phyloP scores from a whole-genome alignment of 2,888 invertebrate genomes.

The Acrocyrtus sp. region DNA sequence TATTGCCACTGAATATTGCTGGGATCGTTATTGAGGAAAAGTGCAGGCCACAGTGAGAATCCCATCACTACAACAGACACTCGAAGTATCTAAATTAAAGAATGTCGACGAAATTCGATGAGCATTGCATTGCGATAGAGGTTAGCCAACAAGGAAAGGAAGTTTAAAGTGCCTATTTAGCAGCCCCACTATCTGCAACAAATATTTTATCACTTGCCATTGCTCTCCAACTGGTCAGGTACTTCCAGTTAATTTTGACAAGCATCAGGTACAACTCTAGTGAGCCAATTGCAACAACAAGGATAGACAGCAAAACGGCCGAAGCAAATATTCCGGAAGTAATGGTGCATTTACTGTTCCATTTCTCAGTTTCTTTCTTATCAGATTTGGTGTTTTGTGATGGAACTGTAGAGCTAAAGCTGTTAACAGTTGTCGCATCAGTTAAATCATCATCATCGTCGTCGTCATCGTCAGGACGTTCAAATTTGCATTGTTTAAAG shows the following conservation, averaged over 20 bases:
- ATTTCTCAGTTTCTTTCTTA: background rate
- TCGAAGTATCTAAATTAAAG: conserved; percentile 30
- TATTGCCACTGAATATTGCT: conserved; percentile 49
- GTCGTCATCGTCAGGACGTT: background rate
- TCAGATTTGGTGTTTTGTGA: background rate
- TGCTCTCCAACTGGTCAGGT: conserved; percentile 44
- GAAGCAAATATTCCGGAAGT: conserved; percentile 17
- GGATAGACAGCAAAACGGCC: background rate
- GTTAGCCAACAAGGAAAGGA: background rate
- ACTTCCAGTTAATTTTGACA: conserved; percentile 22
- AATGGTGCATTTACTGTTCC: conserved; percentile 28
- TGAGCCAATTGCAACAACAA: conserved; percentile 24
- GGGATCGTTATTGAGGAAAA: conserved; percentile 26
- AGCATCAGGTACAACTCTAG: conserved; percentile 41
- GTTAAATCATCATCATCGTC: background rate
- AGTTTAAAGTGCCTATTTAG: background rate
- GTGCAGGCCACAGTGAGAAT: conserved; percentile 48
- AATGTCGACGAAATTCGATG: background rate
- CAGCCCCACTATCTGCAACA: background rate
- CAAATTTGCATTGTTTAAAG: conserved; percentile 39
- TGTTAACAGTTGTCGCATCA: background rate
- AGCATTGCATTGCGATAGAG: no score
- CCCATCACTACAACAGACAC: conserved; percentile 40
- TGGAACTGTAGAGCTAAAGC: no score
- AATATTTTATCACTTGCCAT: no score